Conservation (phyloP, 2,888 invertebrate species). For the Pseudococcus viburni region DNA sequence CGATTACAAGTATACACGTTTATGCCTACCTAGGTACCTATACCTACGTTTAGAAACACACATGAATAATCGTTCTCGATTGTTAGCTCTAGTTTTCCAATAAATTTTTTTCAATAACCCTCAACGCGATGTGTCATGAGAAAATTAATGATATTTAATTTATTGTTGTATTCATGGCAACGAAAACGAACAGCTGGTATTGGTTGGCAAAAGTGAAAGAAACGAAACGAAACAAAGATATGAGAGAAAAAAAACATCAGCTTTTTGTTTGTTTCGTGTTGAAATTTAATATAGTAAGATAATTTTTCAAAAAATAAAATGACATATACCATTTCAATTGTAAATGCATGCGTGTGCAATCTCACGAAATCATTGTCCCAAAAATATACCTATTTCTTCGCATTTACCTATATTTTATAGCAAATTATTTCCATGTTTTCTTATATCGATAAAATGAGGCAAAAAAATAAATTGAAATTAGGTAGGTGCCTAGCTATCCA, state of each 20-base stretch:
- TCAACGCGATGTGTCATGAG: conserved; percentile 2
- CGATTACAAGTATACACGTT: no score
- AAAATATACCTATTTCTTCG: not conserved
- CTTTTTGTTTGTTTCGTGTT: conserved; percentile 15
- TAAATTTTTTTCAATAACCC: conserved; percentile 48
- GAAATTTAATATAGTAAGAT: conserved; percentile 11
- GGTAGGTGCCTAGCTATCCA: no score
- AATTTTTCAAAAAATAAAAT: not conserved
- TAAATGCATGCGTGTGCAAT: conserved; percentile 8
- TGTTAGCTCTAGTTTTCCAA: not conserved
- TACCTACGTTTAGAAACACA: not conserved
- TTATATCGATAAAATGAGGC: no score
- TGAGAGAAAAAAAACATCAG: not conserved
- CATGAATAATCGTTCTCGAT: conserved; percentile 43
- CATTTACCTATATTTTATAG: not conserved
- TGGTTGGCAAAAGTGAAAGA: not conserved
- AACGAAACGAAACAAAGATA: not conserved
- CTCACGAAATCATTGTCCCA: not conserved
- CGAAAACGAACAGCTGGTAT: conserved; percentile 21
- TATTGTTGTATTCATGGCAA: conserved; percentile 32
- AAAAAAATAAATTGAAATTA: no score
- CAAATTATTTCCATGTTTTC: not conserved
- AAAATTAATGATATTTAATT: conserved; percentile 31
- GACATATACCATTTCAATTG: not conserved
- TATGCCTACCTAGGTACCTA: not conserved